Evolutionary conservation across 1,140 invertebrate genomes (phyloP).

Genomic region (Hycleus phaleratus): DNA sequence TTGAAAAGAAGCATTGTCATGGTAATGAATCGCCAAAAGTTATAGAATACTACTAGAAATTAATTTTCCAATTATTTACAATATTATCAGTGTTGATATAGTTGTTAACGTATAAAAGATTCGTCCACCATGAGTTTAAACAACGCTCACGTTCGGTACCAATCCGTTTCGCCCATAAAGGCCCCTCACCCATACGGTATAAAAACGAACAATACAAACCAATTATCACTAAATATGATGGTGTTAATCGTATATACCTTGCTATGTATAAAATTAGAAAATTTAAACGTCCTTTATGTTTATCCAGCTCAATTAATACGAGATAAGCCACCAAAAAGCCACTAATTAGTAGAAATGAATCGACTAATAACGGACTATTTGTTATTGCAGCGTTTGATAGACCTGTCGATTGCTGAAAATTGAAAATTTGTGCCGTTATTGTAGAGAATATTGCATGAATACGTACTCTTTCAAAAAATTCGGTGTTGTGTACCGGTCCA

Average conservation of each 20-base stretch:
- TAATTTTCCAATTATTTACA: slow-evolving; percentile 40
- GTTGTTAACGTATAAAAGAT: slow-evolving; percentile 80
- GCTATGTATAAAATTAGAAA: slow-evolving; percentile 52
- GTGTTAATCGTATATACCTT: slow-evolving; percentile 62
- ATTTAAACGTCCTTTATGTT: slow-evolving; percentile 53
- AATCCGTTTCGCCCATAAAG: slow-evolving; percentile 56
- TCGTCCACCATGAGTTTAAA: slow-evolving; percentile 71
- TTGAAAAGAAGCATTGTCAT: background rate
- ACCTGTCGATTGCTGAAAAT: slow-evolving; percentile 19
- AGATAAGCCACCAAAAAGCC: slow-evolving; percentile 58
- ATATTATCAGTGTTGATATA: slow-evolving; percentile 59
- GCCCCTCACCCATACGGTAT: slow-evolving; percentile 54
- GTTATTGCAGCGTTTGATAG: slow-evolving; percentile 39
- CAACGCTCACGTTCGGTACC: slow-evolving; percentile 57
- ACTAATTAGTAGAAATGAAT: slow-evolving; percentile 62
- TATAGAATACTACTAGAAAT: background rate
- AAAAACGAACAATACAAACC: slow-evolving; percentile 63
- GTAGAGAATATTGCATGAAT: background rate
- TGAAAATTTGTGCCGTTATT: slow-evolving; percentile 2
- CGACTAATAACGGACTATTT: slow-evolving; percentile 57
- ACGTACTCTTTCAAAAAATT: slow-evolving; percentile 51
- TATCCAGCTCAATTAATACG: slow-evolving; percentile 59
- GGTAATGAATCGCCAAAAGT: background rate
- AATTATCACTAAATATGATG: slow-evolving; percentile 59
- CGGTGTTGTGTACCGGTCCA: slow-evolving; percentile 54